phyloP scores from a whole-genome alignment of 2,113 vertebrate species.

The Sylvietta virens region DNA sequence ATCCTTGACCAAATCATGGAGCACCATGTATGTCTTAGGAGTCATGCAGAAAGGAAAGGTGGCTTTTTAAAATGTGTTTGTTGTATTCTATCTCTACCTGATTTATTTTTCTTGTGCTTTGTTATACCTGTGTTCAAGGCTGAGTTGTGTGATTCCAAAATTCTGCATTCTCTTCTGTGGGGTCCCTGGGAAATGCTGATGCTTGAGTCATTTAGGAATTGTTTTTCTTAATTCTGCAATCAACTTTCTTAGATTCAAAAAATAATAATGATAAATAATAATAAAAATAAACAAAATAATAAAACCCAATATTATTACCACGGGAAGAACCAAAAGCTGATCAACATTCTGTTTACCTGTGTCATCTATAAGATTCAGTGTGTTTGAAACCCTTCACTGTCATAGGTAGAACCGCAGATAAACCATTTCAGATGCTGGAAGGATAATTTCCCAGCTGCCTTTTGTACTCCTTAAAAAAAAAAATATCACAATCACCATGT shows the following conservation, averaged over 20 bases:
- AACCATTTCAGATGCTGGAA: neutral
- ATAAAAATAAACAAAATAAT: neutral
- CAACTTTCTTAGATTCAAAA: neutral
- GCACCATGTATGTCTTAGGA: neutral
- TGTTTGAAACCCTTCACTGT: neutral
- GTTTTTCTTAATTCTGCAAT: neutral
- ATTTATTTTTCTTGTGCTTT: neutral
- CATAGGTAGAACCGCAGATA: neutral
- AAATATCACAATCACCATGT: neutral
- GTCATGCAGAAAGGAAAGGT: neutral
- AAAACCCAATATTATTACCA: neutral
- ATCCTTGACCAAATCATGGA: neutral
- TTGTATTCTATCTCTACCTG: neutral
- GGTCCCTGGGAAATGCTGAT: neutral
- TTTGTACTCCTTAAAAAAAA: neutral
- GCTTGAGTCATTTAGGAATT: neutral
- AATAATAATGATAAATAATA: neutral
- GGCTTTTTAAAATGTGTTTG: neutral
- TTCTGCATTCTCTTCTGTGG: neutral
- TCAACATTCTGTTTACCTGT: neutral
- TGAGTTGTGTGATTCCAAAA: neutral
- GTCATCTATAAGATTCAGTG: neutral
- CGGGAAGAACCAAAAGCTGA: neutral
- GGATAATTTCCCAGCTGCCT: neutral
- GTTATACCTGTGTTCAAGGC: neutral